Conservation (phyloP, 2,888 invertebrate genomes). For the Orchesella flavescens region DNA sequence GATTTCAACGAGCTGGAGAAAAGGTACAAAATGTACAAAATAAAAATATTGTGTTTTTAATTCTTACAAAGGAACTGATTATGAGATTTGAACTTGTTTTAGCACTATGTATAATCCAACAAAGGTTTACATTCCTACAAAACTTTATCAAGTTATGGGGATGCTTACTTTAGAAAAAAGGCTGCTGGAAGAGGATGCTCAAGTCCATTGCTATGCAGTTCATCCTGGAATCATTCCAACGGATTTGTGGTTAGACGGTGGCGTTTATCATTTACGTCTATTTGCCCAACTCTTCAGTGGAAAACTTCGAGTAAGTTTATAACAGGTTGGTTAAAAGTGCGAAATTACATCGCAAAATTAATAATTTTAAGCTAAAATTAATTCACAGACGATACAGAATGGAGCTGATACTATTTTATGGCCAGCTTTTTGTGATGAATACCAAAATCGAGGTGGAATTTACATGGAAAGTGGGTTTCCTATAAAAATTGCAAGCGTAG, state of each 20-base stretch:
- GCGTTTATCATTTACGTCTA: too few relatives aligned
- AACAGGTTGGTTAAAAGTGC: too few relatives aligned
- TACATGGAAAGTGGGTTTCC: slow-evolving; percentile 79
- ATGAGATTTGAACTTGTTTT: too few relatives aligned
- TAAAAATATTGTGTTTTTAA: too few relatives aligned
- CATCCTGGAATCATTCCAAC: slow-evolving; percentile 87
- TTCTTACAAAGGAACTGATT: too few relatives aligned
- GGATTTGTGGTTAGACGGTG: neutral
- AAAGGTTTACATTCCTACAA: slow-evolving; percentile 86
- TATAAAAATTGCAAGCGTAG: neutral
- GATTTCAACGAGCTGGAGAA: too few relatives aligned
- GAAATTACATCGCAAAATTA: too few relatives aligned
- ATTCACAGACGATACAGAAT: slow-evolving; percentile 77
- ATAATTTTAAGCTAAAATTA: too few relatives aligned
- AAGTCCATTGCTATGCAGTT: slow-evolving; percentile 82
- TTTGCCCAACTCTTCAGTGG: neutral
- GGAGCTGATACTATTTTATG: slow-evolving; percentile 86
- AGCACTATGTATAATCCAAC: slow-evolving; percentile 41
- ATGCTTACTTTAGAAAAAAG: slow-evolving; percentile 79
- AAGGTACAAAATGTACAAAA: too few relatives aligned
- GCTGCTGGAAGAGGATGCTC: slow-evolving; percentile 76
- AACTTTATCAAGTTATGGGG: slow-evolving; percentile 84
- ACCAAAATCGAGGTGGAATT: slow-evolving; percentile 84
- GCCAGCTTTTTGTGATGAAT: slow-evolving; percentile 83
- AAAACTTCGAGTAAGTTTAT: slow-evolving; percentile 20